Conservation (phyloP, 2,888 invertebrate species). For the Hypomecis atomaria region DNA sequence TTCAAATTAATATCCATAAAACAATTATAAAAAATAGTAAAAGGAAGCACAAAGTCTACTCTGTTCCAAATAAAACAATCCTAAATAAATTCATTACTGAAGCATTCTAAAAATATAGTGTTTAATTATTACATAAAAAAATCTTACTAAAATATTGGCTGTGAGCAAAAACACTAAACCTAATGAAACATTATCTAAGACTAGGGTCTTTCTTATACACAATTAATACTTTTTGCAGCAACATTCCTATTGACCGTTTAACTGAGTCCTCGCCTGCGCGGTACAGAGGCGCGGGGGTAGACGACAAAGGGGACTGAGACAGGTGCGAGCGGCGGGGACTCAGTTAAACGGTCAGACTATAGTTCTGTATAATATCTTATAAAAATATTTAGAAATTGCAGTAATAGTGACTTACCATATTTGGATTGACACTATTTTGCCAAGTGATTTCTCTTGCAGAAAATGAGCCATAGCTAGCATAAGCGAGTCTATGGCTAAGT, state of each 20-base stretch:
- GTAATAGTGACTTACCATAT: constrained; percentile 59
- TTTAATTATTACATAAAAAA: constrained; percentile 42
- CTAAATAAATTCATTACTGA: constrained; percentile 36
- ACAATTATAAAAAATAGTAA: constrained; percentile 26
- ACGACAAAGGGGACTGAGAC: too few species aligned
- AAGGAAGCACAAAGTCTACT: constrained; percentile 39
- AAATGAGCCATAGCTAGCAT: background rate
- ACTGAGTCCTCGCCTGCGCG: too few species aligned
- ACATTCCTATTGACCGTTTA: constrained; percentile 49
- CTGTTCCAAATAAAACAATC: constrained; percentile 17
- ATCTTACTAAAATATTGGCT: constrained; percentile 51
- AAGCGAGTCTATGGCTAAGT: too few species aligned
- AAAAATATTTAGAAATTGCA: constrained; percentile 65
- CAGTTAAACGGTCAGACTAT: too few species aligned
- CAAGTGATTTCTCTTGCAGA: background rate
- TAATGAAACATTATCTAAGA: constrained; percentile 73
- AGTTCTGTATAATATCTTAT: constrained; percentile 53
- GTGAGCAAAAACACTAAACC: constrained; percentile 73
- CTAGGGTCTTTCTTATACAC: constrained; percentile 72
- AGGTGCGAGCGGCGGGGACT: too few species aligned
- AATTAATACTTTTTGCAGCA: constrained; percentile 63
- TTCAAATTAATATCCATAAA: constrained; percentile 2
- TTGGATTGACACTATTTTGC: constrained; percentile 29
- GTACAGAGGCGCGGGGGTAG: too few species aligned
- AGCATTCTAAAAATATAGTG: constrained; percentile 40